Evolutionary conservation across 2,888 invertebrate genomes (phyloP), one percentile per base, ranked within the genome.

Genomic region (Eumacrocentrus americanus): DNA sequence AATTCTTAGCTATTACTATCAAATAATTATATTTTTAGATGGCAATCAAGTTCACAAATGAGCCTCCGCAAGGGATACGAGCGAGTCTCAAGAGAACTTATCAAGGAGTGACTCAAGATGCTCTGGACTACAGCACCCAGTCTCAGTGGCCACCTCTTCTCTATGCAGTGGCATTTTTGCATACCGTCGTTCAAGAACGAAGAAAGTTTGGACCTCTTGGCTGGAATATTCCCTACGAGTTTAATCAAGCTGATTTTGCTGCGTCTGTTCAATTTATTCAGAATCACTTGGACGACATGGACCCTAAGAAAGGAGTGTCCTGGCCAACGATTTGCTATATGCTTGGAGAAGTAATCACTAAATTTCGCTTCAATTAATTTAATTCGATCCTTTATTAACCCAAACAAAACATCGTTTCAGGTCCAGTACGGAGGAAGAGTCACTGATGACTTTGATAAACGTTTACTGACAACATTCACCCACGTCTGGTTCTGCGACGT

Each of bases 321-420:
- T 98, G 97, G 97, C 94, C 94, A 16, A 98, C 97, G 0, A 91
- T 98, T 7, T 94, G 96, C 77, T 98, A 97, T 78, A 98, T 98
- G 97, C 88, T 97, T 34, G 96, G 97, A 29, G 97, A 98, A 82
- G 92, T 91, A 55, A 23, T 1, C 6, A 23, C 23, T 2, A 2
- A n/a, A n/a, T n/a, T n/a, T n/a, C n/a, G n/a, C n/a, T n/a, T n/a
- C n/a, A n/a, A n/a, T n/a, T n/a, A n/a, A n/a, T n/a, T n/a, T n/a
- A n/a, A n/a, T n/a, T n/a, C n/a, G n/a, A n/a, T n/a, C n/a, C n/a
- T n/a, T n/a, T n/a, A n/a, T n/a, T n/a, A n/a, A n/a, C n/a, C n/a
- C n/a, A n/a, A n/a, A 40, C 1, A 9, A 18, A 2, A 11, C 11
- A 25, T 12, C 9, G 22, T 46, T 64, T 37, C 53, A 80, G 79